A percentile compares a stretch with the other conserved stretches of the same genome.
Evolutionary conservation across 2,797 vertebrate species (phyloP).

Genomic region (Saxicola maurus): DNA sequence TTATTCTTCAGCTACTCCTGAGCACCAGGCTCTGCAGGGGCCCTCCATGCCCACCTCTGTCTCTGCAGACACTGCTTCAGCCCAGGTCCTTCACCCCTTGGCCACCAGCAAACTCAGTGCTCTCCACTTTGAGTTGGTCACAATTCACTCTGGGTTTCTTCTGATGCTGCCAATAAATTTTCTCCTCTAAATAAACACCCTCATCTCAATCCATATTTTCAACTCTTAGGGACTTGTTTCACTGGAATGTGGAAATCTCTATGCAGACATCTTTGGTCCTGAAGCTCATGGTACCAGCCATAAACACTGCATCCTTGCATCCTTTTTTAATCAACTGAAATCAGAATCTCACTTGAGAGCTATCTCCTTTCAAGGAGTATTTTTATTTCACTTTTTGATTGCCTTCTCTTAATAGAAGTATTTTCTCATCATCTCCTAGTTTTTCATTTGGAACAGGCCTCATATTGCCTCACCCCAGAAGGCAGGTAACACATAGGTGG

Average conservation of each 20-base stretch:
- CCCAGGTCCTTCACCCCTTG: neutral
- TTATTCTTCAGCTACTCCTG: neutral
- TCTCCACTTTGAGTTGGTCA: neutral
- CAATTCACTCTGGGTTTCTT: neutral
- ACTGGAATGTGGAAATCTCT: neutral
- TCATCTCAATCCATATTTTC: neutral
- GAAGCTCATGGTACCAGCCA: neutral
- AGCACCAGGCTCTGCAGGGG: neutral
- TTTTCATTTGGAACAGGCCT: neutral
- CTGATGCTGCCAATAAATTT: neutral
- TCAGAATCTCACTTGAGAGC: neutral
- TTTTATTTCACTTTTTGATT: constrained; percentile 7
- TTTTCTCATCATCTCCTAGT: neutral
- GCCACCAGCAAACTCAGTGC: neutral
- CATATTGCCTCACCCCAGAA: neutral
- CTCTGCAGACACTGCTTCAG: neutral
- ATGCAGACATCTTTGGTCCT: neutral
- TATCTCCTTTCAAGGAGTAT: neutral
- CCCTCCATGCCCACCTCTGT: neutral
- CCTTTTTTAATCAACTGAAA: neutral
- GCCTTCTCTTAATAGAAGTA: neutral
- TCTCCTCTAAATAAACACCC: neutral
- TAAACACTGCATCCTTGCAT: neutral
- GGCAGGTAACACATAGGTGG: neutral
- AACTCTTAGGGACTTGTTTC: neutral